phyloP scores from a whole-genome alignment of 2,888 invertebrate genomes.

The Elmis aenea region DNA sequence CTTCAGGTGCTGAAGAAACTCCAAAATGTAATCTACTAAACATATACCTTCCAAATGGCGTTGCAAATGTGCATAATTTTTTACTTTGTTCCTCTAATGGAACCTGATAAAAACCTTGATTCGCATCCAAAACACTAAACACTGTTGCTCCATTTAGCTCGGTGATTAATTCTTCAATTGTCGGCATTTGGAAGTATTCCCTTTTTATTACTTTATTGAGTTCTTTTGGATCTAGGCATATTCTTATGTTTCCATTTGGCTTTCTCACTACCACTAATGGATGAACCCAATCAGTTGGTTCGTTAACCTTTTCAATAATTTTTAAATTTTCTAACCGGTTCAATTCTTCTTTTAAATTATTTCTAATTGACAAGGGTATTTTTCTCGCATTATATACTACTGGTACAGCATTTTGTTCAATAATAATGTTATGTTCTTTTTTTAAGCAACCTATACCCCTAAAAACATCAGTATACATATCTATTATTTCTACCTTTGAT shows the following conservation, averaged over 20 bases:
- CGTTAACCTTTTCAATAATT: slow-evolving; percentile 15
- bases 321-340: slow-evolving; percentile 16
- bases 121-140: slow-evolving; percentile 4
- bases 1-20: background rate
- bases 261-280: slow-evolving; percentile 6
- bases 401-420: slow-evolving; percentile 11
- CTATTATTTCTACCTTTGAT: background rate
- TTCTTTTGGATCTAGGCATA: slow-evolving; percentile 7
- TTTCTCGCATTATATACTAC: slow-evolving; percentile 18
- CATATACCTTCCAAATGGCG: background rate
- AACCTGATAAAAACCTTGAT: slow-evolving; percentile 7
- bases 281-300: slow-evolving; percentile 8
- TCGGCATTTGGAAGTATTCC: slow-evolving; percentile 7
- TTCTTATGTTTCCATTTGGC: slow-evolving; percentile 1
- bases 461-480: slow-evolving; percentile 21
- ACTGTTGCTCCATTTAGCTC: slow-evolving; percentile 1
- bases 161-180: slow-evolving; percentile 2
- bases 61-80: slow-evolving; percentile 4
- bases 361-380: slow-evolving; percentile 19
- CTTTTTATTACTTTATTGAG: slow-evolving; percentile 7
- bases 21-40: slow-evolving; percentile 5
- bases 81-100: slow-evolving; percentile 4
- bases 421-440: slow-evolving; percentile 14
- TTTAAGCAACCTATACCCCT: slow-evolving; percentile 22
- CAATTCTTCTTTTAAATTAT: slow-evolving; percentile 18